A percentile compares a stretch with the other conserved stretches of the same genome.
phyloP scores from a whole-genome alignment of 2,113 vertebrate species.

The Onychostoma macrolepis region DNA sequence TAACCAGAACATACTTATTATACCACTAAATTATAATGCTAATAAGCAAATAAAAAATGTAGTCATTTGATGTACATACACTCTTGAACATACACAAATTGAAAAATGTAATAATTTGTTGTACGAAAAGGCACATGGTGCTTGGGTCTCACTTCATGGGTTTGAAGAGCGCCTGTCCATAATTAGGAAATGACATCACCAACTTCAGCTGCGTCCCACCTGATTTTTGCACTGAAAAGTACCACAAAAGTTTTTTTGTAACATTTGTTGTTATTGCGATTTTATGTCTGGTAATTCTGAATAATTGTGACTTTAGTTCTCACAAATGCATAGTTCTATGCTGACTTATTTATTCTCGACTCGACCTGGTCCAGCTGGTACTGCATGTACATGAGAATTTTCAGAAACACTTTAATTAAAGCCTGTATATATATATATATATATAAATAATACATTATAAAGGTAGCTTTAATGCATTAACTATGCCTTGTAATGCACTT shows the following conservation, averaged over 20 bases:
- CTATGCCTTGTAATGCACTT: neutral
- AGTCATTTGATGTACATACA: neutral
- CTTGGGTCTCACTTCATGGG: constrained; percentile 80
- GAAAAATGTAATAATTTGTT: neutral
- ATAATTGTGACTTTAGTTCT: neutral
- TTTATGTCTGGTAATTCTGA: neutral
- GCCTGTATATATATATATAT: neutral
- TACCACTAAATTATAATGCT: neutral
- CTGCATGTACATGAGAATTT: neutral
- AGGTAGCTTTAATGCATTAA: too few relatives aligned
- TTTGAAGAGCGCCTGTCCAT: constrained; percentile 81
- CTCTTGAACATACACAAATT: neutral
- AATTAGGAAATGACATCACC: constrained; percentile 78
- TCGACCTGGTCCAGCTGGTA: neutral
- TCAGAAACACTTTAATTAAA: neutral
- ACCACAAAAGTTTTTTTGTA: neutral
- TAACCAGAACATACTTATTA: neutral
- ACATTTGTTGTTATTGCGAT: neutral
- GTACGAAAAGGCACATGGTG: neutral
- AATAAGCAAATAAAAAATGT: neutral
- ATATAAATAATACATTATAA: too few relatives aligned
- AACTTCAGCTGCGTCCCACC: constrained; percentile 82
- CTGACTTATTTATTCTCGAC: neutral
- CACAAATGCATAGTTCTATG: neutral
- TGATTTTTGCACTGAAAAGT: constrained; percentile 78